phyloP scores from a whole-genome alignment of 53 echinoderm and acorn worm genomes.

The Apostichopus leukothele region DNA sequence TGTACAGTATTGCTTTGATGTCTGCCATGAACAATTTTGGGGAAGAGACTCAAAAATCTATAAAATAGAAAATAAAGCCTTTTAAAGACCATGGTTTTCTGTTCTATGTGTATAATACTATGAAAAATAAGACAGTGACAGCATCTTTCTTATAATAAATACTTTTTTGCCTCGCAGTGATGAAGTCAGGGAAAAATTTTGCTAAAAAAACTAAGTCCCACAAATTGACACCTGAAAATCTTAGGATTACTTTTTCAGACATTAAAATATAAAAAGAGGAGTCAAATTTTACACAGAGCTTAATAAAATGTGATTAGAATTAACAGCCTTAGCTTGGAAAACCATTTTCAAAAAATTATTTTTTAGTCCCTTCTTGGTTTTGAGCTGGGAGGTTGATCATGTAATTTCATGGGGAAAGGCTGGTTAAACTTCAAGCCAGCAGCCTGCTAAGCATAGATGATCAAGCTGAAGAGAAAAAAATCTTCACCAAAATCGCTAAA shows the following conservation, averaged over 20 bases:
- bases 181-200: slow-evolving; percentile 9
- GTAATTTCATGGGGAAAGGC: background rate
- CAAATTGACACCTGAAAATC: slow-evolving; percentile 30
- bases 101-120: background rate
- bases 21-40: background rate
- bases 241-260: background rate
- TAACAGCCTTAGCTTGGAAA: background rate
- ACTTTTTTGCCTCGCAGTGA: background rate
- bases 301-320: background rate
- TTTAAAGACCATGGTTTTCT: slow-evolving; percentile 13
- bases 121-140: background rate
- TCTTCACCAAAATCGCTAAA: background rate
- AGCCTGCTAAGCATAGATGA: background rate
- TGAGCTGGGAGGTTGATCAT: background rate
- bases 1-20: too few relatives aligned
- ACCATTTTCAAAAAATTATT: background rate
- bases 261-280: background rate
- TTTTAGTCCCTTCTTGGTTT: slow-evolving; percentile 6
- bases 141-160: background rate
- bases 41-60: slow-evolving; percentile 35
- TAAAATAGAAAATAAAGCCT: background rate
- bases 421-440: background rate
- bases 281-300: background rate
- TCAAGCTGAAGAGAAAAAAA: slow-evolving; percentile 16
- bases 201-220: slow-evolving; percentile 46